Evolutionary conservation across 2,888 invertebrate genomes (phyloP), one percentile per base, ranked within the genome.

Genomic region (Agriotes lineatus): DNA sequence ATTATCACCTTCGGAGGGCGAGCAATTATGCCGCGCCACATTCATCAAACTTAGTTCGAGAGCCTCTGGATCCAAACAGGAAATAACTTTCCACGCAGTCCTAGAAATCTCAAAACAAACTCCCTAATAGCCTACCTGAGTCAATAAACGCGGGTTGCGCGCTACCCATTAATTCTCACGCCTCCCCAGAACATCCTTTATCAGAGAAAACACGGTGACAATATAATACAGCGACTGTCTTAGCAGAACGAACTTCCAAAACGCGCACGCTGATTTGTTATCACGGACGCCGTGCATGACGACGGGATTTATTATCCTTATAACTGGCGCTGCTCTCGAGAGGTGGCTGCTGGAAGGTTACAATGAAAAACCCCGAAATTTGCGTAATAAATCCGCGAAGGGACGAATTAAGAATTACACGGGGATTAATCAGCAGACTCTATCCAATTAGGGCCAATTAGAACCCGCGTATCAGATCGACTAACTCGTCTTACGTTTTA

Each of bases 51-150:
- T 52, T 52, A 50, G 37, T 61, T 25, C 25, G 50, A 20, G 61
- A 42, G 39, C 57, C 42, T 58, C 45, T 33, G 45, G 48, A 20
- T 44, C 54, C 45, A 54, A 54, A 54, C 39, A 56, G 52, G 56
- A 25, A 56, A 63, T 39, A 63, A 54, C 42, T 52, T 63, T 63
- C 62, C 48, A 22, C 37, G 22, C 39, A 45, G 54, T 63, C 45
- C 60, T 59, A 25, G 50, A 58, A 68, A 68, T 64, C 64, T 64
- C 59, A 44, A 44, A 64, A 64, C 64, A 68, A 68, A 68, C 59
- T 68, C 68, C 45, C 56, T 68, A 68, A 68, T 68, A 68, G 68
- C 57, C 39, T 64, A 68, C 68, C 64, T 68, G 64, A 68, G 63
- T 68, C 68, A 68, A 68, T 68, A 68, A 68, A 68, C 42, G 64